Evolutionary conservation across 2,113 vertebrate genomes (phyloP).

Genomic region (Cynocephalus volans): DNA sequence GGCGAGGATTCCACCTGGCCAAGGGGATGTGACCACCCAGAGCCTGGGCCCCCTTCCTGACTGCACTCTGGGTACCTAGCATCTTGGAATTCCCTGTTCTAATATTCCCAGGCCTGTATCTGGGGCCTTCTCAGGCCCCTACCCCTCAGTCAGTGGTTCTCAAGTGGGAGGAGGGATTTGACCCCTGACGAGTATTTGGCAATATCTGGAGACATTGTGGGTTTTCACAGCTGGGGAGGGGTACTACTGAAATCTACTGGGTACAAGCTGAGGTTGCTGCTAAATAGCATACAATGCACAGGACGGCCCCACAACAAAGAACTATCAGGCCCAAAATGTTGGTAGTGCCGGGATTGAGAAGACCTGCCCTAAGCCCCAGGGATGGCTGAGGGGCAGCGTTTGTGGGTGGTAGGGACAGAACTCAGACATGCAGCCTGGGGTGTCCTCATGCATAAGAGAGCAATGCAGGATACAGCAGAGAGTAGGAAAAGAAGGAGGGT

Average conservation of each 20-base stretch:
- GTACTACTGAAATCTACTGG: background rate
- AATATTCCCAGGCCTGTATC: background rate
- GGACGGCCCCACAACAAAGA: background rate
- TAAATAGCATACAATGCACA: fast-evolving
- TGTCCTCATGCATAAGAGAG: background rate
- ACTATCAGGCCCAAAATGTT: background rate
- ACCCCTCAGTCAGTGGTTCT: background rate
- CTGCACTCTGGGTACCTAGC: background rate
- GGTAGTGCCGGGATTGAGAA: fast-evolving
- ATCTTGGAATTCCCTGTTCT: background rate
- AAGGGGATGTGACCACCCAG: background rate
- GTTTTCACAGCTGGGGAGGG: background rate
- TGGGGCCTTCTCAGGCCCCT: background rate
- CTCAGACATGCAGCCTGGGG: fast-evolving
- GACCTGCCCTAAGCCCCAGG: background rate
- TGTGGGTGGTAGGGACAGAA: background rate
- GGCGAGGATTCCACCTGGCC: no score
- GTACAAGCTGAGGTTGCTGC: background rate
- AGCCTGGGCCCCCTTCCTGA: background rate
- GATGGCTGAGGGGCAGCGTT: background rate
- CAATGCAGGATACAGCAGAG: background rate
- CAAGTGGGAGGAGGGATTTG: background rate
- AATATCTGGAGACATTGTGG: background rate
- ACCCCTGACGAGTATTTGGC: background rate
- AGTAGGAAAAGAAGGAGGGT: no score